phyloP scores from a whole-genome alignment of 2,888 invertebrate species.

The Drosophila kuntzei region DNA sequence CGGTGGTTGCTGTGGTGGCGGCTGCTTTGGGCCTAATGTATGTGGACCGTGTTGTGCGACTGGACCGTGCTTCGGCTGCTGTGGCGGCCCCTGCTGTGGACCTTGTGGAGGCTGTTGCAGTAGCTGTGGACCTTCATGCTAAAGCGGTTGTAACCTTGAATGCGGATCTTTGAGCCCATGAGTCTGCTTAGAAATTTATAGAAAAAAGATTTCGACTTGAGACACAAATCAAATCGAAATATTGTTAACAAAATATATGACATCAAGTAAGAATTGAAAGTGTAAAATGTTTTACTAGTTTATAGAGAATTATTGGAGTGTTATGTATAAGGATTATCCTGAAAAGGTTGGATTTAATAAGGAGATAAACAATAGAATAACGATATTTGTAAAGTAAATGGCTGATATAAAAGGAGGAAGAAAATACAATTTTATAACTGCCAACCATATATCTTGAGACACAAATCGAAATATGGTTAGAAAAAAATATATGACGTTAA shows the following conservation, averaged over 20 bases:
- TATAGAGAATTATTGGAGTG: no score
- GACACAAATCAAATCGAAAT: conserved; percentile 7
- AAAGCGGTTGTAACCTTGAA: neutral
- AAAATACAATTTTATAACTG: no score
- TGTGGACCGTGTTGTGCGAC: conserved; percentile 47
- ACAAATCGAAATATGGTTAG: no score
- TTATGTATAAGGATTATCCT: no score
- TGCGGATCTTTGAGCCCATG: neutral
- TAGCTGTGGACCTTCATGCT: conserved; percentile 23
- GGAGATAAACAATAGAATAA: no score
- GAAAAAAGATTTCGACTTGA: neutral
- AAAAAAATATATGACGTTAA: no score
- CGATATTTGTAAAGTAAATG: no score
- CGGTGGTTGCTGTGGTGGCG: conserved; percentile 51
- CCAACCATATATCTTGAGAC: no score
- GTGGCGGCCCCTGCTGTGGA: conserved; percentile 20
- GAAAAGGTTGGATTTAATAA: no score
- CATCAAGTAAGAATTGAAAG: neutral
- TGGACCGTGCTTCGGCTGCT: conserved; percentile 22
- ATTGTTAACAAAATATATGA: neutral
- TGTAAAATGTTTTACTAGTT: neutral
- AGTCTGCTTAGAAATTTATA: neutral
- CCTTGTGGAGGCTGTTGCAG: conserved; percentile 22
- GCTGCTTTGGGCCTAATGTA: conserved; percentile 35
- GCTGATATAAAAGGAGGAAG: no score